These are phyloP conservation scores for Hippoglossus stenolepis DNA, from an alignment of 2,113 vertebrate genomes.

Conservation along the genomic window DNA sequence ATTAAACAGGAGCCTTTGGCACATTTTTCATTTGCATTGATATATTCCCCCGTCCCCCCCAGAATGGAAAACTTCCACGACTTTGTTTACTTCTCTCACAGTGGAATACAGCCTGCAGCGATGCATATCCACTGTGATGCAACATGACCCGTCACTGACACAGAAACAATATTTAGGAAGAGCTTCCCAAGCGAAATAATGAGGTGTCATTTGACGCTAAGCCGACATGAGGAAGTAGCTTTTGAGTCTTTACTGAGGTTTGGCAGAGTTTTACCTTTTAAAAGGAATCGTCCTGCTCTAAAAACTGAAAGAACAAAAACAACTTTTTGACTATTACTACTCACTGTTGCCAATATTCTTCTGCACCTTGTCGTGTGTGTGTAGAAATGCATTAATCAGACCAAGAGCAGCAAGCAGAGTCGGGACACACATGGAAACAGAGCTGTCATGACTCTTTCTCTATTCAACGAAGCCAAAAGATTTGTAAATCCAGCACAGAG, in stretches of 20 bases:
- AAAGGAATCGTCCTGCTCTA: no score
- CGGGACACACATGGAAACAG: background rate
- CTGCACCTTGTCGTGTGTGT: background rate
- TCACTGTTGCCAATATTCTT: background rate
- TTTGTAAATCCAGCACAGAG: conserved; percentile 58
- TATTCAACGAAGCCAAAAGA: conserved; percentile 49
- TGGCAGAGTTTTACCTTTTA: no score
- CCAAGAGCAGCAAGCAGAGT: background rate
- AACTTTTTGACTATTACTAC: no score
- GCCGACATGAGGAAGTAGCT: background rate
- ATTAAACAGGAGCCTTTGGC: conserved; percentile 18
- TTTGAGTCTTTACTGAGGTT: no score
- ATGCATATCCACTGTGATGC: conserved; percentile 17
- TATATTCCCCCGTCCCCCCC: conserved; percentile 31
- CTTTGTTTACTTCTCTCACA: conserved; percentile 44
- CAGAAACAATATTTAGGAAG: conserved; percentile 24
- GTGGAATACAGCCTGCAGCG: conserved; percentile 27
- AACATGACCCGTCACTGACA: conserved; percentile 45
- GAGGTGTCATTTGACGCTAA: background rate
- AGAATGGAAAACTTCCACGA: conserved; percentile 19
- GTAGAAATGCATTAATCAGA: background rate
- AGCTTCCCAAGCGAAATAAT: conserved; percentile 24
- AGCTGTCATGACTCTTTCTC: conserved; percentile 40
- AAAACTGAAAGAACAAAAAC: no score
- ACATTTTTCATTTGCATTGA: conserved; percentile 27